Evolutionary conservation across 2,888 invertebrate genomes (phyloP).

Genomic region (Eilema griseolum): DNA sequence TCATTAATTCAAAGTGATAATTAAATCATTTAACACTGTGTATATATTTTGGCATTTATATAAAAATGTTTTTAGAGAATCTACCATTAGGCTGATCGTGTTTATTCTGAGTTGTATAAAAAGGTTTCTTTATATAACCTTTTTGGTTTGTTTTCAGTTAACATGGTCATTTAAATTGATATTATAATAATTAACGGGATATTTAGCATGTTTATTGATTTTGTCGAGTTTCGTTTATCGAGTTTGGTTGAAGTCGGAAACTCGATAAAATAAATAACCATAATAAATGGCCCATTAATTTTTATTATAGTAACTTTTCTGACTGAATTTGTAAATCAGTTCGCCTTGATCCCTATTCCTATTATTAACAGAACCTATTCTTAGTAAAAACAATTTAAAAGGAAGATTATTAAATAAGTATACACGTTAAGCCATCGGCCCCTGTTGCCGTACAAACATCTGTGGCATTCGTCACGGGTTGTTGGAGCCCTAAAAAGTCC

Average conservation of each 20-base stretch:
- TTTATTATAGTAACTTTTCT: too few relatives aligned
- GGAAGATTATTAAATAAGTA: not conserved
- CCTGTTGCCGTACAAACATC: not conserved
- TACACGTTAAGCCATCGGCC: not conserved
- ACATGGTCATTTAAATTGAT: not conserved
- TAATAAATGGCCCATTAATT: too few relatives aligned
- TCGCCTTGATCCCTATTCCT: not conserved
- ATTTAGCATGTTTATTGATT: too few relatives aligned
- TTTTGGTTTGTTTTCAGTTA: not conserved
- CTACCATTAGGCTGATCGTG: not conserved
- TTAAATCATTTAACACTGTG: slow-evolving; percentile 31
- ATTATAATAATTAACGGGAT: too few relatives aligned
- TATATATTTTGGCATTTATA: slow-evolving; percentile 17
- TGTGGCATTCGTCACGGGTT: too few relatives aligned
- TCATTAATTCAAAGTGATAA: slow-evolving; percentile 44
- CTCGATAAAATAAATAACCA: too few relatives aligned
- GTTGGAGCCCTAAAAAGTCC: too few relatives aligned
- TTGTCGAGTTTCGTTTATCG: too few relatives aligned
- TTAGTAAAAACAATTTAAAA: not conserved
- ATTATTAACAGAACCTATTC: not conserved
- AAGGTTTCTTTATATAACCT: not conserved
- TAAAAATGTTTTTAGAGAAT: slow-evolving; percentile 2
- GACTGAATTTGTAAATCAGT: not conserved
- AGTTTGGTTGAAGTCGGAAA: too few relatives aligned
- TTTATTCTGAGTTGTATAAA: not conserved